phyloP scores from a whole-genome alignment of 2,113 vertebrate genomes.

The Chloroceryle aenea region DNA sequence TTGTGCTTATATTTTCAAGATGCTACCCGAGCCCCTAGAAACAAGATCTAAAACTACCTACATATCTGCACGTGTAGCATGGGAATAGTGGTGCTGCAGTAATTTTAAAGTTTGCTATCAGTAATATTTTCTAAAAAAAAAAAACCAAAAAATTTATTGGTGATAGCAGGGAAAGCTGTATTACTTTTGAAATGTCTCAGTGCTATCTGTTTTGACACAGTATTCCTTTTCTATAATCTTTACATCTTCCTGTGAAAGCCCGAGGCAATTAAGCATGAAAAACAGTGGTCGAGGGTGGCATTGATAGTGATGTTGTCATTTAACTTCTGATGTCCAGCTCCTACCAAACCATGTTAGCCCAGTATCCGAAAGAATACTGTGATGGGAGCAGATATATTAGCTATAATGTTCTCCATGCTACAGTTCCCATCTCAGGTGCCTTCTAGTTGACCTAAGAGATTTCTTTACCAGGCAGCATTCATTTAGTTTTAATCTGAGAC shows the following conservation, averaged over 20 bases:
- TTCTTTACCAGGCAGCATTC: background rate
- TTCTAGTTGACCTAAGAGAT: background rate
- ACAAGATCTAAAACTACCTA: background rate
- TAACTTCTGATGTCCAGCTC: background rate
- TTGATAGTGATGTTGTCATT: background rate
- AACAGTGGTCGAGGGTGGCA: background rate
- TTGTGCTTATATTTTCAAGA: background rate
- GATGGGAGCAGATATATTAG: conserved; percentile 1
- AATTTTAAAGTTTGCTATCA: background rate
- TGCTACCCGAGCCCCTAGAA: background rate
- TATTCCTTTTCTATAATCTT: background rate
- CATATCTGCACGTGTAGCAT: background rate
- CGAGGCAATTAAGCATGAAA: background rate
- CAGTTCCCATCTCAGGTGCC: background rate
- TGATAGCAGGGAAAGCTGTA: background rate
- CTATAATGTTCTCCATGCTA: background rate
- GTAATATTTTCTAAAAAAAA: background rate
- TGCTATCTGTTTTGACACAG: background rate
- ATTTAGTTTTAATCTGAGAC: background rate
- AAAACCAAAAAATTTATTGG: background rate
- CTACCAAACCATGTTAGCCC: background rate
- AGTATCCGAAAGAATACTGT: background rate
- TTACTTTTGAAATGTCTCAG: background rate
- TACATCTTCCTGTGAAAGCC: background rate
- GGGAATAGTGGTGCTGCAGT: background rate